These are phyloP conservation scores for Meloidogyne chitwoodi DNA, from an alignment of 1,140 invertebrate genomes.

Conservation along the genomic window DNA sequence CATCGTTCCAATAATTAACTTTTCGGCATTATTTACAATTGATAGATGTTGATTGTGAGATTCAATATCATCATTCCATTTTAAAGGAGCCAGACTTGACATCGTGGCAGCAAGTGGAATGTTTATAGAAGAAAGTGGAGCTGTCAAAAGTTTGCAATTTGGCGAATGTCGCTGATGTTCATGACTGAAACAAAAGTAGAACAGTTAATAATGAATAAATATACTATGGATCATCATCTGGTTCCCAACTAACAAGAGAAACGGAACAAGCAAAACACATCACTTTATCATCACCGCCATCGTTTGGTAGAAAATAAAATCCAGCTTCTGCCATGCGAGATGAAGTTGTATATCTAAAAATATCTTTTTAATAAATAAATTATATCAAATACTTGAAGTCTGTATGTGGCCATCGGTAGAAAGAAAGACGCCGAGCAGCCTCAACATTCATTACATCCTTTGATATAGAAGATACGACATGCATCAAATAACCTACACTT, in stretches of 20 bases:
- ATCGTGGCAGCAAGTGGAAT: conserved; percentile 1
- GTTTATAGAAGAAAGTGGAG: not conserved
- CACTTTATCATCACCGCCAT: conserved; percentile 80
- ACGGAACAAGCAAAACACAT: conserved; percentile 91
- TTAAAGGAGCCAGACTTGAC: conserved; percentile 4
- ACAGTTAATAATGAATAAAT: too few relatives aligned
- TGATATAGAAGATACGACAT: not conserved
- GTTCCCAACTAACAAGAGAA: conserved; percentile 88
- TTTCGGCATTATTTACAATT: not conserved
- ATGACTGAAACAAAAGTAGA: conserved; percentile 17
- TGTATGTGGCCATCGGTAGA: conserved; percentile 17
- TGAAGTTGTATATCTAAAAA: conserved; percentile 79
- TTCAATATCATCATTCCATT: conserved; percentile 8
- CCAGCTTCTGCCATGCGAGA: conserved; percentile 91
- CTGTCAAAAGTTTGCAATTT: conserved; percentile 9
- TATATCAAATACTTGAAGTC: conserved; percentile 4
- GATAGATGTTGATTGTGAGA: not conserved
- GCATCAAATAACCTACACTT: not conserved
- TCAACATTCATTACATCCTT: conserved; percentile 12
- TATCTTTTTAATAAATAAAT: not conserved
- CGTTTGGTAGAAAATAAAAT: conserved; percentile 86
- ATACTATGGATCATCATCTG: conserved; percentile 82
- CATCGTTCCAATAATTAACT: not conserved
- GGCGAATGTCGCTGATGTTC: conserved; percentile 25
- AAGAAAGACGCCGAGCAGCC: conserved; percentile 13